Conservation (phyloP, 2,888 invertebrate genomes). For the Laspeyria flexula region DNA sequence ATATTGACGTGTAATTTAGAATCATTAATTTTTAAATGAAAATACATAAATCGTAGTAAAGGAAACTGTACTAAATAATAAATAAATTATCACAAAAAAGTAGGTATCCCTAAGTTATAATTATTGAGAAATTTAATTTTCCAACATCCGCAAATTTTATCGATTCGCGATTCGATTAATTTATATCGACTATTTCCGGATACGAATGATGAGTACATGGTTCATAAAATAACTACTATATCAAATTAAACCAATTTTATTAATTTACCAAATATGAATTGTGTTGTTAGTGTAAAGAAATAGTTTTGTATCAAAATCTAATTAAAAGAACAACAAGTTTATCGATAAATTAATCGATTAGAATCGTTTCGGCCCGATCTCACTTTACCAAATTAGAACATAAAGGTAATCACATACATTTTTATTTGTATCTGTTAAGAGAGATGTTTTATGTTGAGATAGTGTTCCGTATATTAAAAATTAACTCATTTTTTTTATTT, state of each 20-base stretch:
- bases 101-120: conserved; percentile 7
- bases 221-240: conserved; percentile 33
- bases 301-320: conserved; percentile 55
- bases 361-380: conserved; percentile 47
- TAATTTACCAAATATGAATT: conserved; percentile 34
- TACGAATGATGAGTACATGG: conserved; percentile 3
- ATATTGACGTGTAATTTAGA: too few species aligned
- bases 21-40: too few species aligned
- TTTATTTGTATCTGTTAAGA: conserved; percentile 39
- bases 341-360: conserved; percentile 72
- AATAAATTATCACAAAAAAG: conserved; percentile 13
- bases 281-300: conserved; percentile 50
- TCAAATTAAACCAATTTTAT: conserved; percentile 37
- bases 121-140: conserved; percentile 13
- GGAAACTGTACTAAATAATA: conserved; percentile 32
- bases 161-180: conserved; percentile 12
- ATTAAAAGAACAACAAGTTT: conserved; percentile 57
- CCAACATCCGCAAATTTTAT: conserved; percentile 35
- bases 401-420: conserved; percentile 52
- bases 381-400: conserved; percentile 64
- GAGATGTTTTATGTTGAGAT: conserved; percentile 6
- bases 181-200: conserved; percentile 27
- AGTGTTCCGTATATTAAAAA: conserved; percentile 42
- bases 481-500: background rate
- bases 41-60: conserved; percentile 16